A percentile compares a stretch with the other conserved stretches of the same genome.
These are phyloP conservation scores for Yponomeuta evonymella DNA, from an alignment of 2,888 invertebrate genomes.

Conservation along the genomic window DNA sequence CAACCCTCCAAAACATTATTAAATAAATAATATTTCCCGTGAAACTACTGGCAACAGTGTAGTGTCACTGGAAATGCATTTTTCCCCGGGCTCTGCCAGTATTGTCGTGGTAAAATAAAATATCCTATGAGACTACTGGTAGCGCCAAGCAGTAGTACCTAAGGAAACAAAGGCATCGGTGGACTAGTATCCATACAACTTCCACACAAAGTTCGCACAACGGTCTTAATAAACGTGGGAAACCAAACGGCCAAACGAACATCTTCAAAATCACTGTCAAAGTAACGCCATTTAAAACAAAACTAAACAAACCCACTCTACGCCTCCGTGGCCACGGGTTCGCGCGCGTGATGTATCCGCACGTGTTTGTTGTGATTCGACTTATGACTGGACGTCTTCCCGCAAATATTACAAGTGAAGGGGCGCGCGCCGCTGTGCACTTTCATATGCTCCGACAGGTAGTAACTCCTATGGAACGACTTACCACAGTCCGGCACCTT, in stretches of 20 bases:
- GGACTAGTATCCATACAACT: too few relatives aligned
- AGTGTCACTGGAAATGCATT: too few relatives aligned
- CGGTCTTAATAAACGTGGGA: too few relatives aligned
- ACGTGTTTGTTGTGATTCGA: slow-evolving; percentile 94
- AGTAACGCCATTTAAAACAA: background rate
- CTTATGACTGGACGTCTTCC: slow-evolving; percentile 91
- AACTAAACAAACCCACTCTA: slow-evolving; percentile 45
- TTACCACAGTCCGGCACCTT: slow-evolving; percentile 85
- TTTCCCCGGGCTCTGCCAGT: too few relatives aligned
- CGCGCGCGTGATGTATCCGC: slow-evolving; percentile 91
- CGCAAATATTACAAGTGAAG: slow-evolving; percentile 90
- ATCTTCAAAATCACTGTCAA: background rate
- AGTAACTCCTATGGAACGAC: slow-evolving; percentile 90
- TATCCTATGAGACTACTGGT: too few relatives aligned
- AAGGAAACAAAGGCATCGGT: too few relatives aligned
- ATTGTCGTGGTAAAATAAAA: too few relatives aligned
- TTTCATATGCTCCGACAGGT: slow-evolving; percentile 90
- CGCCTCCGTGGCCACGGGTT: slow-evolving; percentile 90
- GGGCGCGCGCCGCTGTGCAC: slow-evolving; percentile 89
- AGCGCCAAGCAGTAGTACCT: too few relatives aligned
- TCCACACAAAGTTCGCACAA: too few relatives aligned
- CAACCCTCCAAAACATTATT: too few relatives aligned
- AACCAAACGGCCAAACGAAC: background rate
- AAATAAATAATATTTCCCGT: too few relatives aligned
- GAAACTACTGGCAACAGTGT: too few relatives aligned